Conservation (phyloP, 2,797 vertebrate species). For the Tiaroga cobitis region DNA sequence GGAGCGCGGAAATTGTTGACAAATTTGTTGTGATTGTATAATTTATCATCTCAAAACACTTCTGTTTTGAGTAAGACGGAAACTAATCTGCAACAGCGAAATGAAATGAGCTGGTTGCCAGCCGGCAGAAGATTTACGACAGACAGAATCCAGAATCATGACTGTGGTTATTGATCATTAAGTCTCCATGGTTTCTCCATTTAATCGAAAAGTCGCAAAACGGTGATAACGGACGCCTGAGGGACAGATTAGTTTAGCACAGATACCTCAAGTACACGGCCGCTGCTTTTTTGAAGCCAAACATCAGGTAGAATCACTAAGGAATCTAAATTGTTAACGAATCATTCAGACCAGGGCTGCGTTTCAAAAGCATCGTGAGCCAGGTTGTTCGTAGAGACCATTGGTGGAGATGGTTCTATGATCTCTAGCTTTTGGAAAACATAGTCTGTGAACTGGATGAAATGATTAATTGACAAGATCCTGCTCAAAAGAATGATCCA, state of each 20-base stretch:
- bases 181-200: conserved; percentile 68
- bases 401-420: too few species aligned
- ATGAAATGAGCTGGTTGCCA: conserved; percentile 68
- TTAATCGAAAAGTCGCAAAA: conserved; percentile 68
- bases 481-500: neutral
- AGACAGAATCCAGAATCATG: conserved; percentile 60
- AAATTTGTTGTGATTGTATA: conserved; percentile 76
- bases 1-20: conserved; percentile 73
- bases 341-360: neutral
- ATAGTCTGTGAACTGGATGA: neutral
- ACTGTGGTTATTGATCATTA: conserved; percentile 74
- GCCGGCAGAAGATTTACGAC: conserved; percentile 73
- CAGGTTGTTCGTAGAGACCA: neutral
- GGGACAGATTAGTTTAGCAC: conserved; percentile 24
- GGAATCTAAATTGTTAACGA: neutral
- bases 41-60: conserved; percentile 76
- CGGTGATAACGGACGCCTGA: conserved; percentile 8
- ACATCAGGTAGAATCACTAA: neutral
- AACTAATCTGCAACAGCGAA: conserved; percentile 78
- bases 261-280: conserved; percentile 2
- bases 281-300: neutral
- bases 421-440: neutral
- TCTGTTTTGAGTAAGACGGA: conserved; percentile 79
- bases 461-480: neutral
- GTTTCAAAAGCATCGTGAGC: neutral